A percentile compares a stretch with the other conserved stretches of the same genome.
These are phyloP conservation scores for Sapayoa aenigma DNA, from an alignment of 2,113 vertebrate genomes.

Conservation along the genomic window DNA sequence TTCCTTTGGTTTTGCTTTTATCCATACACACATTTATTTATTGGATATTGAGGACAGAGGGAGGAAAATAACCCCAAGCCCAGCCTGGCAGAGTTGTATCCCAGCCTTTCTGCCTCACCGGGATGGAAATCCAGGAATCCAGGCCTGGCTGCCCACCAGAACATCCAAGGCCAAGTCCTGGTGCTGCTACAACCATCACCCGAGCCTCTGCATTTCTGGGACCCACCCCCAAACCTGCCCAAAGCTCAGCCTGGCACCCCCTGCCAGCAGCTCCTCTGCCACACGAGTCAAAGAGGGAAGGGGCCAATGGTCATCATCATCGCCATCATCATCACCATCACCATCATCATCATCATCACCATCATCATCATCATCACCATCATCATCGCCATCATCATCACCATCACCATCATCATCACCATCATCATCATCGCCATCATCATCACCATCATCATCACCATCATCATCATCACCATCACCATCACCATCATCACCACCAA, in stretches of 20 bases:
- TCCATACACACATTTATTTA: background rate
- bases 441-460: background rate
- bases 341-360: background rate
- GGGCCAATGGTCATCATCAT: background rate
- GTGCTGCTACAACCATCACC: background rate
- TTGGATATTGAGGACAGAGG: background rate
- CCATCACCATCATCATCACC: background rate
- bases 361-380: background rate
- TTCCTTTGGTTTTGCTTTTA: background rate
- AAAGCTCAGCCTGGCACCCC: background rate
- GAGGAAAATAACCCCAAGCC: too few relatives aligned
- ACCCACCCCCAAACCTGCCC: background rate
- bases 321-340: background rate
- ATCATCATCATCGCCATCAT: background rate
- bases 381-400: too few relatives aligned
- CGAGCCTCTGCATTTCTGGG: background rate
- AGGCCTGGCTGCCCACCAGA: background rate
- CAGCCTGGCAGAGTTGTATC: accelerated
- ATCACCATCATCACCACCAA: background rate
- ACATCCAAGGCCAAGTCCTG: accelerated
- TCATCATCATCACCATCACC: background rate
- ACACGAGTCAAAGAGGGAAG: background rate
- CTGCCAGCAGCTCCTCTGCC: accelerated
- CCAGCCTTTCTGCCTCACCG: background rate
- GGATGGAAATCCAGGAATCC: background rate